Evolutionary conservation across 2,113 vertebrate species (phyloP).

Genomic region (Python bivittatus): DNA sequence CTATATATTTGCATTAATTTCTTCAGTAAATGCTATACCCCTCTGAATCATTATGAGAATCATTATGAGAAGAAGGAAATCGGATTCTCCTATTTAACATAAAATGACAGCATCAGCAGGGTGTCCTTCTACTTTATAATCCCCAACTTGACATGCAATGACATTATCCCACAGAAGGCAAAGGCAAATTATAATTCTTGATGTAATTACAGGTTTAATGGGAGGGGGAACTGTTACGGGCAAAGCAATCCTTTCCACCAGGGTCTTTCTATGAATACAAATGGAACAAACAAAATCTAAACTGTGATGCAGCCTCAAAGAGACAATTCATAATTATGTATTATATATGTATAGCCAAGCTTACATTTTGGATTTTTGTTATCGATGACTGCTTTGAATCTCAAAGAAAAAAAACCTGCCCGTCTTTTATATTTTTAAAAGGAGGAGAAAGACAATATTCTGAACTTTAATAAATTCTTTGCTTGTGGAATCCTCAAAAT

Average conservation of each 20-base stretch:
- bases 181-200: slow-evolving; percentile 55
- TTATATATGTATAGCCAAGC: not conserved
- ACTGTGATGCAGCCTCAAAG: slow-evolving; percentile 16
- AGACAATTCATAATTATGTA: slow-evolving; percentile 43
- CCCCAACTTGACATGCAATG: slow-evolving; percentile 57
- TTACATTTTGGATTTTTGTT: not conserved
- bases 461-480: not conserved
- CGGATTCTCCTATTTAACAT: slow-evolving; percentile 45
- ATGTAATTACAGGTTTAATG: slow-evolving; percentile 75
- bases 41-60: slow-evolving; percentile 37
- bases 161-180: slow-evolving; percentile 49
- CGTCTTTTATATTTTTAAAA: not conserved
- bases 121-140: slow-evolving; percentile 60
- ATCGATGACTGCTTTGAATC: not conserved
- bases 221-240: slow-evolving; percentile 29
- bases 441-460: slow-evolving; percentile 28
- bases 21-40: not conserved
- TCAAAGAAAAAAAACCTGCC: not conserved
- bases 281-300: slow-evolving; percentile 10
- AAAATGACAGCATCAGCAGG: slow-evolving; percentile 50
- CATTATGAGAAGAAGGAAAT: slow-evolving; percentile 46
- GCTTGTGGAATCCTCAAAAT: slow-evolving; percentile 41
- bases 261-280: slow-evolving; percentile 51
- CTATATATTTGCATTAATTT: not conserved
- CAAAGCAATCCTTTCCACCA: slow-evolving; percentile 59